Percentiles rank a stretch among this genome's conserved stretches.
phyloP scores from a whole-genome alignment of 2,113 vertebrate species.

The Pachycephala philippinensis region DNA sequence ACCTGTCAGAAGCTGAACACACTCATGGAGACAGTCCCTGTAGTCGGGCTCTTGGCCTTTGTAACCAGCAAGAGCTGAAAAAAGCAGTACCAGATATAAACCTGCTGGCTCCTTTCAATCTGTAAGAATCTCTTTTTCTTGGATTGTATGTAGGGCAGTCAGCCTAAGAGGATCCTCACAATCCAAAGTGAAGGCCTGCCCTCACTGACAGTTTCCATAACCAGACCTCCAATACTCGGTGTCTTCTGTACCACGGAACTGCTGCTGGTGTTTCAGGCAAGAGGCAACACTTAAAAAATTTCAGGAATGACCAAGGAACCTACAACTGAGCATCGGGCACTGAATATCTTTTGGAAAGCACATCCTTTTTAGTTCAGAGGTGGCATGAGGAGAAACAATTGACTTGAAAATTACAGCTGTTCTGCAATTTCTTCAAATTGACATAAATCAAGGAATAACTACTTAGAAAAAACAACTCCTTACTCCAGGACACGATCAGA shows the following conservation, averaged over 20 bases:
- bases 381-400: neutral
- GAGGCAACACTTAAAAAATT: neutral
- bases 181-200: neutral
- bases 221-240: fast-evolving
- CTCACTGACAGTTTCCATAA: neutral
- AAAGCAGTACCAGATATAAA: neutral
- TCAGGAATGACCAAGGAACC: neutral
- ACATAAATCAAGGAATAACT: neutral
- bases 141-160: neutral
- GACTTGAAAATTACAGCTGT: neutral
- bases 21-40: neutral
- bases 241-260: neutral
- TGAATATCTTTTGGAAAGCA: neutral
- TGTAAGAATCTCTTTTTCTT: neutral
- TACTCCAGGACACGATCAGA: neutral
- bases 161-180: neutral
- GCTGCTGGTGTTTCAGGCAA: neutral
- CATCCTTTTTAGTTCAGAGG: neutral
- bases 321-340: neutral
- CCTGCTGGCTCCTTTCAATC: neutral
- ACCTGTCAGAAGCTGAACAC: neutral
- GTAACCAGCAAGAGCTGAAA: neutral
- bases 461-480: conserved; percentile 11
- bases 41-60: neutral
- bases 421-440: conserved; percentile 1